Evolutionary conservation across 2,888 invertebrate genomes (phyloP).

Genomic region (Drosophila macrothrix): DNA sequence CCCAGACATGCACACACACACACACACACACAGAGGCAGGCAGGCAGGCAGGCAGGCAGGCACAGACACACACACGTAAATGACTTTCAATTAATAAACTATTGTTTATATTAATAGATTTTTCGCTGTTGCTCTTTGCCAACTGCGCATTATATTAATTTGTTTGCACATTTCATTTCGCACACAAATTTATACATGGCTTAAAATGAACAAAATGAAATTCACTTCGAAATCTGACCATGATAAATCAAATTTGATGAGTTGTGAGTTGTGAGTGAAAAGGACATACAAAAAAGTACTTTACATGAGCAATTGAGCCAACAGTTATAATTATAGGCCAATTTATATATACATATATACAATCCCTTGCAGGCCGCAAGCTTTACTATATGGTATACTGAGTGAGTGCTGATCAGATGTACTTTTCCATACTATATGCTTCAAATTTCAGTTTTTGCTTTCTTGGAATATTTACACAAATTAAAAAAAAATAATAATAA

Average conservation of each 20-base stretch:
- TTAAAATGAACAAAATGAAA: not conserved
- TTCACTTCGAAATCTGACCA: not conserved
- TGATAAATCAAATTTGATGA: not conserved
- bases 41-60: too few species aligned
- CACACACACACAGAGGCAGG: not conserved
- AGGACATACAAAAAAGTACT: not conserved
- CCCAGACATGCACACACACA: constrained; percentile 5
- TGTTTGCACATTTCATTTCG: constrained; percentile 74
- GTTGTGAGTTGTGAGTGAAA: constrained; percentile 12
- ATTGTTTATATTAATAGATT: constrained; percentile 77
- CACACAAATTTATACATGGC: not conserved
- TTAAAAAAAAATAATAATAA: not conserved
- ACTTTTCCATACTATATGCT: not conserved
- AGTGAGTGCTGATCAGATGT: not conserved
- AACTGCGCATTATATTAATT: constrained; percentile 53
- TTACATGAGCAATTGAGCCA: not conserved
- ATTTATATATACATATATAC: not conserved
- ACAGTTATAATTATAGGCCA: not conserved
- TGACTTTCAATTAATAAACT: constrained; percentile 78
- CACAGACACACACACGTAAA: constrained; percentile 37
- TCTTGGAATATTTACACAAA: not conserved
- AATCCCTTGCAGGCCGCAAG: not conserved
- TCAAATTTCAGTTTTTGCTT: not conserved
- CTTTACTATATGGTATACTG: not conserved
- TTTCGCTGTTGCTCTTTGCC: constrained; percentile 34